A percentile compares a stretch with the other conserved stretches of the same genome.
Evolutionary conservation across 2,113 vertebrate species (phyloP).

Genomic region (Morone saxatilis): DNA sequence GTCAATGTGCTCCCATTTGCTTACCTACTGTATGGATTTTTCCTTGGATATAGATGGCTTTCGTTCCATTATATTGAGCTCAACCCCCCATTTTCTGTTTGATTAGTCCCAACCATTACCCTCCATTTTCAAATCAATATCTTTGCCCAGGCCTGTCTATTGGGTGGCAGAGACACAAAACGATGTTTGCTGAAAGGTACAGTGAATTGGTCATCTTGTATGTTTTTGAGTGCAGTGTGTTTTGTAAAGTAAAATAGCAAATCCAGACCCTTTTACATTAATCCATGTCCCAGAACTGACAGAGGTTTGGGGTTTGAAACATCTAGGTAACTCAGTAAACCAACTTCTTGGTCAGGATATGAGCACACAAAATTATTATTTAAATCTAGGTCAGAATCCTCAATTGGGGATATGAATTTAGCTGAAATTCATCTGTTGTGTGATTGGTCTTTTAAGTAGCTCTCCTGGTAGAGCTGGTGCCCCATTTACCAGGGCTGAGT

Average conservation of each 20-base stretch:
- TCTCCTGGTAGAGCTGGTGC: neutral
- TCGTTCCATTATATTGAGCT: conserved; percentile 52
- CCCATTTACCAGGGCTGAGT: no score
- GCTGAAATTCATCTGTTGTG: neutral
- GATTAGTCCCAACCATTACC: conserved; percentile 69
- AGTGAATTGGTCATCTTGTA: neutral
- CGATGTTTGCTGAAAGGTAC: neutral
- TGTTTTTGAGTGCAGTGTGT: neutral
- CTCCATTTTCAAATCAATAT: conserved; percentile 71
- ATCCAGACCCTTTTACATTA: neutral
- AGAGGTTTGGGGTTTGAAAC: conserved; percentile 5
- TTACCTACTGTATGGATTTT: conserved; percentile 68
- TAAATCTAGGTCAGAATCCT: conserved; percentile 15
- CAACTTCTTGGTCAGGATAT: conserved; percentile 4
- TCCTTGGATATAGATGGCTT: conserved; percentile 48
- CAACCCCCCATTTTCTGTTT: conserved; percentile 44
- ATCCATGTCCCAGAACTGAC: conserved; percentile 1
- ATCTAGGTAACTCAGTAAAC: conserved; percentile 13
- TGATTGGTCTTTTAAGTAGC: neutral
- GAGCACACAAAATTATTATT: conserved; percentile 2
- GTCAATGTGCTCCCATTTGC: conserved; percentile 55
- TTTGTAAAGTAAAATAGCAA: neutral
- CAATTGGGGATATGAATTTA: neutral
- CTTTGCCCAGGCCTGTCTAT: conserved; percentile 33
- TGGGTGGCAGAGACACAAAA: neutral